These are phyloP conservation scores for Shargacucullia verbasci DNA, from an alignment of 2,888 invertebrate genomes.

Conservation along the genomic window DNA sequence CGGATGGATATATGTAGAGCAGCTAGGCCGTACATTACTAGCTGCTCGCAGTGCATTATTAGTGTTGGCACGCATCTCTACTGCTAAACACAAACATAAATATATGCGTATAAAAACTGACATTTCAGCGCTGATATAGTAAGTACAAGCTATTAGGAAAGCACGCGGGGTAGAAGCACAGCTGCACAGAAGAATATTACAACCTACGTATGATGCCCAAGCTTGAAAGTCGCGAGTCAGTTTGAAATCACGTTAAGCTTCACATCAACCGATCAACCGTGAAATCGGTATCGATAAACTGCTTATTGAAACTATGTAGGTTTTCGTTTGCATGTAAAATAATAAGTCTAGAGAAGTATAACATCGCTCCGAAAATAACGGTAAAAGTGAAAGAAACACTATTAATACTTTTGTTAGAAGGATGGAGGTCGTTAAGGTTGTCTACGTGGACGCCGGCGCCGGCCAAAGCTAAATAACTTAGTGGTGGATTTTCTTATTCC, in stretches of 20 bases:
- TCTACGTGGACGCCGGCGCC: not conserved
- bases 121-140: not conserved
- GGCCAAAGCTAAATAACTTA: not conserved
- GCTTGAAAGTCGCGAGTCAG: not conserved
- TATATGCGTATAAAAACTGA: not conserved
- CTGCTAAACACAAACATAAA: not conserved
- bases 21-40: not conserved
- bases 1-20: not conserved
- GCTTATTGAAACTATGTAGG: constrained; percentile 12
- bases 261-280: constrained; percentile 22
- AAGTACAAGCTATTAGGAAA: not conserved
- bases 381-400: constrained; percentile 23
- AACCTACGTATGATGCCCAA: not conserved
- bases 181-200: not conserved
- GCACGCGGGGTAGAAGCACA: not conserved
- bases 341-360: constrained; percentile 18
- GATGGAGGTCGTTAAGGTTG: constrained; percentile 9
- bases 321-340: constrained; percentile 8
- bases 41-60: not conserved
- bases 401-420: constrained; percentile 17
- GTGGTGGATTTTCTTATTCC: constrained; percentile 1
- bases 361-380: constrained; percentile 13
- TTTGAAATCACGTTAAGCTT: not conserved
- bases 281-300: constrained; percentile 24
- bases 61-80: not conserved